These are phyloP conservation scores for Rhea pennata DNA, from an alignment of 2,113 vertebrate genomes.

Conservation along the genomic window DNA sequence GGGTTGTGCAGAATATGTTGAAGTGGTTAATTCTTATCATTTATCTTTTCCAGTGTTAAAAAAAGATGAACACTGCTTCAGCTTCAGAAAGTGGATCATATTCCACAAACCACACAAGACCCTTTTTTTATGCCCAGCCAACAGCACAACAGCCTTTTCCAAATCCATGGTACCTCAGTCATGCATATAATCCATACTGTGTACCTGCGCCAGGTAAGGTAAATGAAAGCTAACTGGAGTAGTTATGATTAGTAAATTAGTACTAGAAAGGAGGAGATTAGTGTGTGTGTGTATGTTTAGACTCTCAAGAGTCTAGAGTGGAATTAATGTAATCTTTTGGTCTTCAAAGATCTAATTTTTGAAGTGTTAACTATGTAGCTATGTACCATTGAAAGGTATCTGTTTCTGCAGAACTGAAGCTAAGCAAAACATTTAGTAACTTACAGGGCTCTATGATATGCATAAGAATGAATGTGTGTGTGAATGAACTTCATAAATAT, in stretches of 20 bases:
- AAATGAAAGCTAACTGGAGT: background rate
- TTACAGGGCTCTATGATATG: background rate
- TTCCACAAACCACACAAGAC: slow-evolving; percentile 57
- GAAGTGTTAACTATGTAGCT: background rate
- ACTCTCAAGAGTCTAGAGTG: background rate
- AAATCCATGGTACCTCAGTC: slow-evolving; percentile 66
- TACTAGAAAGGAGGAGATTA: background rate
- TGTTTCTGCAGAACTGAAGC: background rate
- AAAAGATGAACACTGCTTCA: slow-evolving; percentile 60
- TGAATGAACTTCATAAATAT: rapidly evolving
- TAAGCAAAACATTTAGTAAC: background rate
- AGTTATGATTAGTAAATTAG: background rate
- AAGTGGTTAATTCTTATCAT: background rate
- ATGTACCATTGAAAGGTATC: background rate
- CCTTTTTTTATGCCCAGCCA: slow-evolving; percentile 67
- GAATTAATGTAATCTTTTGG: background rate
- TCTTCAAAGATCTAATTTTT: background rate
- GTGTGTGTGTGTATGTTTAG: background rate
- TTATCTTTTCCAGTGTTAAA: background rate
- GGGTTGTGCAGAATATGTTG: rapidly evolving
- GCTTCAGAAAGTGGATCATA: slow-evolving; percentile 55
- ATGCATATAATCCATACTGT: slow-evolving; percentile 44
- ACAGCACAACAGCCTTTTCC: slow-evolving; percentile 66
- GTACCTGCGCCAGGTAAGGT: slow-evolving; percentile 65
- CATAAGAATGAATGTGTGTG: background rate